Conservation (phyloP, 2,888 invertebrate species). For the Oscheius onirici region DNA sequence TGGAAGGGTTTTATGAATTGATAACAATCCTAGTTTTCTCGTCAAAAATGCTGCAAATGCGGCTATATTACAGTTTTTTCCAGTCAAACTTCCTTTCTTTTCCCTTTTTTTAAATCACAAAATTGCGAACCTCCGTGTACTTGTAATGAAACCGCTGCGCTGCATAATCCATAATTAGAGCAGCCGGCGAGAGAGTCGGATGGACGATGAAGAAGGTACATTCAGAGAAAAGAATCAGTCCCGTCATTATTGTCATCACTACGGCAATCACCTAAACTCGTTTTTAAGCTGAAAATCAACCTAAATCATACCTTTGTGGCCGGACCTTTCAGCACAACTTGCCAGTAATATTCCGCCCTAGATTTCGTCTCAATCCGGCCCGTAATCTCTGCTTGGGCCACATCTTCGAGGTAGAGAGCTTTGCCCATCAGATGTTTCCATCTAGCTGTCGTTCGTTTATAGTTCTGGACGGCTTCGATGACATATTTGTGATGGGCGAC, state of each 20-base stretch:
- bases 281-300: neutral
- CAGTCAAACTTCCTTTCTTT: too few species aligned
- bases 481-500: constrained; percentile 87
- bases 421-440: constrained; percentile 78
- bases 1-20: too few species aligned
- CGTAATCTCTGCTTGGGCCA: constrained; percentile 47
- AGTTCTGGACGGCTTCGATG: constrained; percentile 88
- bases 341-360: constrained; percentile 36
- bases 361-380: constrained; percentile 27
- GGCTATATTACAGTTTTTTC: too few species aligned
- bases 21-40: too few species aligned
- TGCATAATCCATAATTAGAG: constrained; percentile 87
- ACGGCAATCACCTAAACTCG: constrained; percentile 46
- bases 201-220: constrained; percentile 92
- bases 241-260: constrained; percentile 81
- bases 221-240: constrained; percentile 98
- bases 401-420: constrained; percentile 54
- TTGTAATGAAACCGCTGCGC: constrained; percentile 87
- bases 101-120: too few species aligned
- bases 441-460: constrained; percentile 86
- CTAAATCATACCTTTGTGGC: constrained; percentile 35
- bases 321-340: constrained; percentile 38
- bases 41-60: too few species aligned
- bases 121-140: constrained; percentile 84
- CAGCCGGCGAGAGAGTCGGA: constrained; percentile 94